phyloP scores from a whole-genome alignment of 2,888 invertebrate genomes.

The Caenorhabditis afra region DNA sequence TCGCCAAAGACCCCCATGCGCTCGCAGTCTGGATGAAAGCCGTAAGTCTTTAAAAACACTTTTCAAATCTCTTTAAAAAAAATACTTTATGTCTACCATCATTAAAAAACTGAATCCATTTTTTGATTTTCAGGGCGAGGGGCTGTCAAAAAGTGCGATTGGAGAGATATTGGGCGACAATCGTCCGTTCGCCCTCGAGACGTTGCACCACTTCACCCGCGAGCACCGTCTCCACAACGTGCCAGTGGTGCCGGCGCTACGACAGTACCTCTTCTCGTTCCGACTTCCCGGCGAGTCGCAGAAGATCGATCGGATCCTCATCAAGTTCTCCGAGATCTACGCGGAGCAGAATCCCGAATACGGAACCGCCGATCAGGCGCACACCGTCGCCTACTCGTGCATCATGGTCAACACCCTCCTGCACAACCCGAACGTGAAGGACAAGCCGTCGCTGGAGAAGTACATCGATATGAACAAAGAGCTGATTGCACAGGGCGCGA shows the following conservation, averaged over 20 bases:
- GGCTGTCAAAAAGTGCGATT: conserved; percentile 66
- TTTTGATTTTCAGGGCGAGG: conserved; percentile 67
- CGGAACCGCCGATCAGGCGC: conserved; percentile 61
- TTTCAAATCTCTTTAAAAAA: conserved; percentile 9
- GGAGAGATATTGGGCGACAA: conserved; percentile 69
- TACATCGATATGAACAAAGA: conserved; percentile 64
- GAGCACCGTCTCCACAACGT: conserved; percentile 65
- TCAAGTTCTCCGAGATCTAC: conserved; percentile 70
- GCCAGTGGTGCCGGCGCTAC: conserved; percentile 66
- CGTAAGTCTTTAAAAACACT: conserved; percentile 30
- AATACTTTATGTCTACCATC: not conserved
- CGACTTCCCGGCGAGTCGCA: conserved; percentile 72
- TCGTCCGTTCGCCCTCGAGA: conserved; percentile 62
- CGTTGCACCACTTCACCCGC: conserved; percentile 61
- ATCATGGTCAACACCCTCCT: conserved; percentile 73
- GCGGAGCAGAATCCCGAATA: conserved; percentile 58
- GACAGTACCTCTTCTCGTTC: conserved; percentile 61
- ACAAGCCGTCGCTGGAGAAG: conserved; percentile 64
- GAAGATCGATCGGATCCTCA: conserved; percentile 70
- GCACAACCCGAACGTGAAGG: conserved; percentile 71
- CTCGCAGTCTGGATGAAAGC: conserved; percentile 64
- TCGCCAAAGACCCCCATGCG: conserved; percentile 59
- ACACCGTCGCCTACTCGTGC: conserved; percentile 69
- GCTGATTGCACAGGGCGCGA: conserved; percentile 35
- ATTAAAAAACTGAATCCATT: conserved; percentile 1